A percentile compares a stretch with the other conserved stretches of the same genome.
Evolutionary conservation across 2,888 invertebrate genomes (phyloP).

Genomic region (Ptilodon capucinus): DNA sequence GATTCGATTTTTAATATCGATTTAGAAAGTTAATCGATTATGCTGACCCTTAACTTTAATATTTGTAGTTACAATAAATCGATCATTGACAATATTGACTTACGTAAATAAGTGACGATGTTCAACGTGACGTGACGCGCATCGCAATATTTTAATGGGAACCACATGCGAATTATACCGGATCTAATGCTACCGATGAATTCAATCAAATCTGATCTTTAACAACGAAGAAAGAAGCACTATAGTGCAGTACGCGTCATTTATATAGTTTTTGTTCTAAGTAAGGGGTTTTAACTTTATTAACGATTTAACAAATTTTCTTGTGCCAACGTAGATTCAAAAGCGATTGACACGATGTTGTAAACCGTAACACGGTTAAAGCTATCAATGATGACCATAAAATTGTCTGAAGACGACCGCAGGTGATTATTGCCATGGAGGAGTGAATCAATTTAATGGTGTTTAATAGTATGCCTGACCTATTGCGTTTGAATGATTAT

Average conservation of each 20-base stretch:
- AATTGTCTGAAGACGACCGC: background rate
- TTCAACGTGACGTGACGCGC: background rate
- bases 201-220: background rate
- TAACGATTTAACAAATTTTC: no score
- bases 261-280: no score
- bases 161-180: background rate
- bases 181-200: background rate
- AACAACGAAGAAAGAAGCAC: no score
- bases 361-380: background rate
- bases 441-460: constrained; percentile 20
- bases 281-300: no score
- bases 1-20: background rate
- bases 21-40: background rate
- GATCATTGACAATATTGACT: background rate
- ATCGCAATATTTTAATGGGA: background rate
- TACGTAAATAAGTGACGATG: background rate
- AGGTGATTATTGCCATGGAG: constrained; percentile 4
- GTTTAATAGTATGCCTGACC: constrained; percentile 14
- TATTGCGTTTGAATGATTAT: constrained; percentile 3
- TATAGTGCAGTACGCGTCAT: no score
- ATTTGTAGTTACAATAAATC: no score
- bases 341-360: background rate
- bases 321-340: background rate
- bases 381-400: background rate
- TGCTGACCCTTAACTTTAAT: no score